Evolutionary conservation across 2,113 vertebrate species (phyloP).

Genomic region (human (Homo sapiens)): GRCh38 chr6:33697001-33697500

Average conservation of each 20-base stretch:
- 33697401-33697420: not conserved
- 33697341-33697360: not conserved
- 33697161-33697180: not conserved
- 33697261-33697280: not conserved
- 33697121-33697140: not conserved
- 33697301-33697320: not conserved
- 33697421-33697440: not conserved
- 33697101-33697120: not conserved
- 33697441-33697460: rapidly evolving
- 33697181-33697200: not conserved
- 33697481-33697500: not conserved
- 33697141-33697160: not conserved
- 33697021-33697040: not conserved
- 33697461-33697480: rapidly evolving
- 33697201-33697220: not conserved
- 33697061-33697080: not conserved
- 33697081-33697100: not conserved
- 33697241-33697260: not conserved
- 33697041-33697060: not conserved
- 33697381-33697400: not conserved
- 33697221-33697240: not conserved
- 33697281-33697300: not conserved
- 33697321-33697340: not conserved
- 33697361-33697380: constrained; percentile 11
- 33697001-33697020: not conserved